phyloP scores from a whole-genome alignment of 2,888 invertebrate genomes.

The Rapana venosa region DNA sequence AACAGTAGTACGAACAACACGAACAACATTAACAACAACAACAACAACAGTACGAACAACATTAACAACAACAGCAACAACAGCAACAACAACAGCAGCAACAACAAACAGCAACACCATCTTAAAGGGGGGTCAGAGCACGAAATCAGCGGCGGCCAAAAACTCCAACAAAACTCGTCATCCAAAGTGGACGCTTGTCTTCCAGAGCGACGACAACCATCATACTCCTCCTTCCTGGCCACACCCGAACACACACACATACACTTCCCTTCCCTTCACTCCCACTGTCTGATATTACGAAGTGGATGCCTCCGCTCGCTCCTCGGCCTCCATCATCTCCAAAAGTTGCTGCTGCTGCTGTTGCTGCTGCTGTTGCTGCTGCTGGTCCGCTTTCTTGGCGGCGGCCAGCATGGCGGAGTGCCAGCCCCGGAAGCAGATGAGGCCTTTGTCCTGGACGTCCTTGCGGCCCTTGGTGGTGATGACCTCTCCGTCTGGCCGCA shows the following conservation, averaged over 20 bases:
- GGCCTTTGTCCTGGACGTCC: constrained; percentile 77
- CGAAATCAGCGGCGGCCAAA: no score
- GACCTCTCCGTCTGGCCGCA: constrained; percentile 78
- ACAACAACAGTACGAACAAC: no score
- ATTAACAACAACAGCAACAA: no score
- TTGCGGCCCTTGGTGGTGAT: constrained; percentile 78
- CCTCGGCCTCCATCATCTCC: constrained; percentile 30
- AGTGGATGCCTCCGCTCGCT: not conserved
- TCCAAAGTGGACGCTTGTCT: no score
- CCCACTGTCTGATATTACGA: not conserved
- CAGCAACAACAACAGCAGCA: no score
- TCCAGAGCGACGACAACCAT: not conserved
- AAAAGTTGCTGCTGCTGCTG: constrained; percentile 40
- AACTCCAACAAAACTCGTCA: no score
- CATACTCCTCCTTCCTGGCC: not conserved
- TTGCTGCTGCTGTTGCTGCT: constrained; percentile 38
- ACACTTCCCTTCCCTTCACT: not conserved
- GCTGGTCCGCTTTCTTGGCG: constrained; percentile 49
- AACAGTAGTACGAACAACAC: no score
- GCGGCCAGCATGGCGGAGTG: constrained; percentile 51
- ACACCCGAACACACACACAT: not conserved
- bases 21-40: no score
- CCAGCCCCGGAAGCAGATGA: constrained; percentile 65
- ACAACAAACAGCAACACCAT: no score
- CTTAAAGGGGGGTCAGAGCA: no score